phyloP scores from a whole-genome alignment of 53 echinoderm and acorn worm genomes.

The Echinometra lucunter region DNA sequence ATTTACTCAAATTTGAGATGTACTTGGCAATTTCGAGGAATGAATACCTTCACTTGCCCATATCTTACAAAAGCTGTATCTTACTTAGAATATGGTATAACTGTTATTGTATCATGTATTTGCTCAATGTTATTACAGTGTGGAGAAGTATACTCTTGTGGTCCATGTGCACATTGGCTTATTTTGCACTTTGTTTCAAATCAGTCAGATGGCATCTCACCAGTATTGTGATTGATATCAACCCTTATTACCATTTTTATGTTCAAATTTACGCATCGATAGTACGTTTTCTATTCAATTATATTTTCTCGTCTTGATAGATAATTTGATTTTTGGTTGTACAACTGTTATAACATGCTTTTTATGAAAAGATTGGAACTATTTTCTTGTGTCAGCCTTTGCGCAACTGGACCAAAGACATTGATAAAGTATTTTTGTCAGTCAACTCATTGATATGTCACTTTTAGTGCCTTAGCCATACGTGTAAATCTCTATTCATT shows the following conservation, averaged over 20 bases:
- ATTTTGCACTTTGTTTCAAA: not conserved
- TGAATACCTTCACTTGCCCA: too few species aligned
- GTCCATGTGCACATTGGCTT: slow-evolving; percentile 2
- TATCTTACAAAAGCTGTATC: too few species aligned
- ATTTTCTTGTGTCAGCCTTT: not conserved
- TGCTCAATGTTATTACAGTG: not conserved
- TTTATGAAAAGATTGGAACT: not conserved
- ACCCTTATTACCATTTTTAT: not conserved
- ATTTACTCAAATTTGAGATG: too few species aligned
- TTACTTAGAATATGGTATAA: too few species aligned
- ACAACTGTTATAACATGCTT: not conserved
- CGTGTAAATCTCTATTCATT: not conserved
- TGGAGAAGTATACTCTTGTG: not conserved
- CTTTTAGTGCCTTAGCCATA: slow-evolving; percentile 48
- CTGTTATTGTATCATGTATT: not conserved
- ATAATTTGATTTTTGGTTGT: not conserved
- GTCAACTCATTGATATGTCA: slow-evolving; percentile 45
- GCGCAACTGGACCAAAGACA: slow-evolving; percentile 16
- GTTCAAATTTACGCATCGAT: not conserved
- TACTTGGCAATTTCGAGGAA: too few species aligned
- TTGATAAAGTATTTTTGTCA: not conserved
- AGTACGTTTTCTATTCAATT: not conserved
- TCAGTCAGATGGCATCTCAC: not conserved
- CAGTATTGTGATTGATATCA: not conserved
- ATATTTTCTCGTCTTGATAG: not conserved